Conservation (phyloP, 2,888 invertebrate species). For the Platycheirus albimanus region DNA sequence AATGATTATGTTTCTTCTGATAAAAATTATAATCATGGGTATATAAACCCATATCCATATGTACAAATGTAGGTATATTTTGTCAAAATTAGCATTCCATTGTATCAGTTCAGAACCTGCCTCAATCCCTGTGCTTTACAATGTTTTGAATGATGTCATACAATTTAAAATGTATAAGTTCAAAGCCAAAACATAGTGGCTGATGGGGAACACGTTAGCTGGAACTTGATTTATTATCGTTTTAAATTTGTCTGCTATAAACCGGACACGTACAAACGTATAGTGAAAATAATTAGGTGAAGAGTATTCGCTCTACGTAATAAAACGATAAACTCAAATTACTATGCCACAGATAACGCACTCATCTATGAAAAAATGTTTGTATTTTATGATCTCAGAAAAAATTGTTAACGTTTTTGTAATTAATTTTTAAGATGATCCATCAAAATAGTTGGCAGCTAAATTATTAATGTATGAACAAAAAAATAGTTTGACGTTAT, state of each 20-base stretch:
- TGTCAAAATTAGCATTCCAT: slow-evolving; percentile 4
- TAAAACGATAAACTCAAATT: not conserved
- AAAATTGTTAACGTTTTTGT: slow-evolving; percentile 2
- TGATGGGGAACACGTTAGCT: slow-evolving; percentile 18
- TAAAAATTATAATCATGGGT: not conserved
- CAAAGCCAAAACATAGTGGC: slow-evolving; percentile 19
- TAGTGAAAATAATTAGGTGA: slow-evolving; percentile 27
- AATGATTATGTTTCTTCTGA: slow-evolving; percentile 7
- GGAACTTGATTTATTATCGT: slow-evolving; percentile 34
- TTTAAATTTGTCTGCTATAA: slow-evolving; percentile 32
- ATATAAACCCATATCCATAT: not conserved
- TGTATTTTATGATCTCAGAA: slow-evolving; percentile 27
- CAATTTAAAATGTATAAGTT: slow-evolving; percentile 5
- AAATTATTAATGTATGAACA: not conserved
- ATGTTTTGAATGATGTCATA: slow-evolving; percentile 49
- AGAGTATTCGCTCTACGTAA: not conserved
- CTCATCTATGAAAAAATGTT: not conserved
- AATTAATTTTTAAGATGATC: slow-evolving; percentile 5
- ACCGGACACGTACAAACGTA: slow-evolving; percentile 32
- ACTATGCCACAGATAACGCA: slow-evolving; percentile 7
- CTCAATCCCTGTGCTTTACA: slow-evolving; percentile 42
- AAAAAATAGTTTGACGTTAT: no score
- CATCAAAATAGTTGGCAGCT: not conserved
- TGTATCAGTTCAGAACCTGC: slow-evolving; percentile 46
- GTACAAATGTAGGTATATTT: no score